A percentile compares a stretch with the other conserved stretches of the same genome.
phyloP scores from a whole-genome alignment of 2,797 vertebrate species.

The Pipistrellus nathusii region DNA sequence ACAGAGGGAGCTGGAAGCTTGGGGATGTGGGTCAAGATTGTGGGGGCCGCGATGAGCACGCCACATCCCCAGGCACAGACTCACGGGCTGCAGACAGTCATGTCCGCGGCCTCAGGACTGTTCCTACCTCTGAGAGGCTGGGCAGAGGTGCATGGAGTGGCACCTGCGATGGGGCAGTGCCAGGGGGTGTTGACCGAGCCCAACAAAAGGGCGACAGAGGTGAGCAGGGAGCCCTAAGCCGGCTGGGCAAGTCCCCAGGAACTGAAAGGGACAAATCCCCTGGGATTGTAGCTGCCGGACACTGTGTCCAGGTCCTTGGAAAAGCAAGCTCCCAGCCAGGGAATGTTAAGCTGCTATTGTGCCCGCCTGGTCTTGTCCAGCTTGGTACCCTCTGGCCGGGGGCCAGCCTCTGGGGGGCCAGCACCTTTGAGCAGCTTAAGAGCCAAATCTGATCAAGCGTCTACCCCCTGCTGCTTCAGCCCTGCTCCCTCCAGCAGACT shows the following conservation, averaged over 20 bases:
- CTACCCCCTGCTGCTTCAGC: slow-evolving; percentile 11
- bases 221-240: background rate
- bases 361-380: slow-evolving; percentile 69
- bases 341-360: slow-evolving; percentile 63
- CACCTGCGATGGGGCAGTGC: background rate
- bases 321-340: background rate
- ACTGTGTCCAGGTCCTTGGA: background rate
- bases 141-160: background rate
- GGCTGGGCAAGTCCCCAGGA: background rate
- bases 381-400: slow-evolving; percentile 1
- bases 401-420: slow-evolving; percentile 30
- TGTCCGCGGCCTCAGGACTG: background rate
- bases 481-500: background rate
- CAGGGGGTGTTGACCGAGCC: background rate
- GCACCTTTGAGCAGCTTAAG: slow-evolving; percentile 33
- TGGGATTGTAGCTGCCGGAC: background rate
- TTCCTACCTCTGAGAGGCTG: background rate
- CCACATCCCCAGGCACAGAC: slow-evolving; percentile 28
- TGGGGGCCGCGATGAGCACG: slow-evolving; percentile 15
- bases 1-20: slow-evolving; percentile 71
- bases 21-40: slow-evolving; percentile 81
- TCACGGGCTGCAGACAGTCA: background rate
- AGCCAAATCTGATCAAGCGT: slow-evolving; percentile 2
- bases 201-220: background rate
- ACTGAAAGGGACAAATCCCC: background rate